Evolutionary conservation across 2,113 vertebrate genomes (phyloP).

Genomic region (Saimiri boliviensis): DNA sequence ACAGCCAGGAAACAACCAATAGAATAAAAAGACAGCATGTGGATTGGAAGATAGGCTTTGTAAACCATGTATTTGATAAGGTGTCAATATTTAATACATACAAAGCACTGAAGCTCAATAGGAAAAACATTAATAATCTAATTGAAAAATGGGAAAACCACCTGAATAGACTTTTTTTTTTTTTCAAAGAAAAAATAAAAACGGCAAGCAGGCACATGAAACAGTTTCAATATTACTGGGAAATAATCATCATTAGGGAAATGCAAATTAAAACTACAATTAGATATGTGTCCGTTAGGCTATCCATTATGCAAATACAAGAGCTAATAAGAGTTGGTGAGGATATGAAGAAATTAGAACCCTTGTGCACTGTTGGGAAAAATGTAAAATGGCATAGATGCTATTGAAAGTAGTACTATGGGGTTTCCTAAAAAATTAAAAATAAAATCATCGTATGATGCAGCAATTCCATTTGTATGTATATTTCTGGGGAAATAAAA

Average conservation of each 20-base stretch:
- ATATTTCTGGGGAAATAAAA: background rate
- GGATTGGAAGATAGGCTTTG: background rate
- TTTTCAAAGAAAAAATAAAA: background rate
- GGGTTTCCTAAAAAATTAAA: background rate
- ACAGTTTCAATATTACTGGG: background rate
- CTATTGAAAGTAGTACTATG: background rate
- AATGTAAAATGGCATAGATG: background rate
- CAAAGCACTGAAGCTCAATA: background rate
- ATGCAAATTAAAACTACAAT: background rate
- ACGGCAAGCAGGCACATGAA: background rate
- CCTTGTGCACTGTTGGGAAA: background rate
- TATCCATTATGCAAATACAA: background rate
- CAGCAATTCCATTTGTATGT: background rate
- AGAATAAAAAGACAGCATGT: background rate
- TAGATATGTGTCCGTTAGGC: background rate
- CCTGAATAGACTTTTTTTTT: background rate
- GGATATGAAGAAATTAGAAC: background rate
- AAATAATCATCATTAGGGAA: background rate
- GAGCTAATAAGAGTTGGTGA: background rate
- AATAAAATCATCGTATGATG: background rate
- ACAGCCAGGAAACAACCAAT: background rate
- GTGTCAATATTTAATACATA: background rate
- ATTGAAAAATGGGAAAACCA: background rate
- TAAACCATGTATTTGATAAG: background rate
- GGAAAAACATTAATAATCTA: background rate